Base-by-base conservation (phyloP, 2,113 vertebrate genomes). In the Sinocyclocheilus grahami region DNA sequence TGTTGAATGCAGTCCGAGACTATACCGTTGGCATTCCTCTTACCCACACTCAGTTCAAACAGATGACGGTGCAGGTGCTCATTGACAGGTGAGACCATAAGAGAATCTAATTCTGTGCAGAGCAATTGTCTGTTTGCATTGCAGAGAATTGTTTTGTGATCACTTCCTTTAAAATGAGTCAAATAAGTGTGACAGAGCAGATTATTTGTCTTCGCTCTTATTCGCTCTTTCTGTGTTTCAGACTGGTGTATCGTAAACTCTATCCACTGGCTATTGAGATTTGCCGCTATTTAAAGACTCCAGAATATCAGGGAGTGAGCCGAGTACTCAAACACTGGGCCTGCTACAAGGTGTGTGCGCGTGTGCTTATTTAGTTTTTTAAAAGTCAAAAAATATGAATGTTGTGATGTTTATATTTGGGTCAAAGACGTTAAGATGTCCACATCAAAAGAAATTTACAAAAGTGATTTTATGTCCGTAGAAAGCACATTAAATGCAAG, bases 311-410 rank as follows among this genome's bases (percentile, higher is more conserved):
- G 88, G 98, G 98, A 0, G 97, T 97, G 74, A 99, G 97, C 93
- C 91, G 97, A 62, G 97, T 99, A 69, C 96, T 99, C 72, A 97
- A 97, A 1, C 98, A 99, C 92, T 99, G 97, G 97, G 98, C 98
- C 20, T 97, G 97, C 80, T 97, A 96, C 90, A 99, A 99, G 96
- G 98, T 97, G 87, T 82, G 37, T 48, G 48, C 72, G 62, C 58
- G 30, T 62, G 42, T 46, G 42, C 8, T 60, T 55, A 5, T 18
- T 18, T 55, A 18, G 53, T 55, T 55, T 5, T 53, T 53, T 53
- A 53, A 53, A 53, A 53, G 51, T 53, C 13, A 1, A 53, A 53
- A 53, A 16, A 53, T 53, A 53, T 5, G 51, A 16, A 16, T 53
- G 48, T 13, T 51, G 13, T 53, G 51, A 53, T 16, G 4, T 53